Conservation (phyloP, 2,797 vertebrate species). For the Coreius guichenoti region DNA sequence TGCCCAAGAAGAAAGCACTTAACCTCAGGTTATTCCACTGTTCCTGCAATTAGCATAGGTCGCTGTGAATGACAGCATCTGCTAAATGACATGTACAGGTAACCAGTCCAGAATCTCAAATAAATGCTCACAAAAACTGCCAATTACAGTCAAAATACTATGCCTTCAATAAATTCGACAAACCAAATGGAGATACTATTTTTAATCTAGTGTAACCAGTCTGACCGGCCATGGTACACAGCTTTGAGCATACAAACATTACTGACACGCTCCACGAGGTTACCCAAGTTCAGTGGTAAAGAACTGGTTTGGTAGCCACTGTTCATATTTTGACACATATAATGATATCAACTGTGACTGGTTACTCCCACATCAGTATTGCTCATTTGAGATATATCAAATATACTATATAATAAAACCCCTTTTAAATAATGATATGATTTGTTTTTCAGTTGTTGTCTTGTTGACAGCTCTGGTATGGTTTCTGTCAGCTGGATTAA, state of each 20-base stretch:
- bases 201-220: neutral
- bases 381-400: neutral
- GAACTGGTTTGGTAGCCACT: neutral
- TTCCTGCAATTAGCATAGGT: too few species aligned
- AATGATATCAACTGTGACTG: too few species aligned
- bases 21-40: too few species aligned
- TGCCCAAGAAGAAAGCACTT: too few species aligned
- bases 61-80: too few species aligned
- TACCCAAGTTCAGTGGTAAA: neutral
- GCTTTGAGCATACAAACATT: neutral
- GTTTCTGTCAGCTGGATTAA: slow-evolving; percentile 1
- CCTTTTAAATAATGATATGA: neutral
- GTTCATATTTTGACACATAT: neutral
- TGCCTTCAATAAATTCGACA: neutral
- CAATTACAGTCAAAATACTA: too few species aligned
- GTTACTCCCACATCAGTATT: neutral
- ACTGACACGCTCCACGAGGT: neutral
- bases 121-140: too few species aligned
- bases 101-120: too few species aligned
- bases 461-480: neutral
- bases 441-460: neutral
- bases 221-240: neutral
- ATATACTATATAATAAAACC: neutral
- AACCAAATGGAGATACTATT: neutral
- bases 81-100: too few species aligned